Evolutionary conservation across 2,797 vertebrate genomes (phyloP).

Genomic region (Acipenser oxyrinchus): DNA sequence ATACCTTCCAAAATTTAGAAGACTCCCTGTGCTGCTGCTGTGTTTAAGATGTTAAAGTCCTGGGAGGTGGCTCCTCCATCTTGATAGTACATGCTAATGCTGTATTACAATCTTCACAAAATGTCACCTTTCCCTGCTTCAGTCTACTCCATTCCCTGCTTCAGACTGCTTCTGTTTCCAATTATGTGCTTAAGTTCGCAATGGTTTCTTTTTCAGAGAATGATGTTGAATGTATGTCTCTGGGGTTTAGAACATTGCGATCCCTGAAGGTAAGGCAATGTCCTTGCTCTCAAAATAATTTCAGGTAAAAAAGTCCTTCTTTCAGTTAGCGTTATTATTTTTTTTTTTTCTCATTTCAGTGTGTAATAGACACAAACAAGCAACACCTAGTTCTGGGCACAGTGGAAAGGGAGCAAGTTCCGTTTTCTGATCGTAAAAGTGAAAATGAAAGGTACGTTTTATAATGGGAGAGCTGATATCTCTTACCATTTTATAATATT

Average conservation of each 20-base stretch:
- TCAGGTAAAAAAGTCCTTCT: too few relatives aligned
- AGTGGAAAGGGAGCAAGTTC: slow-evolving; percentile 61
- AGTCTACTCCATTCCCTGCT: too few relatives aligned
- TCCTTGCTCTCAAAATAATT: background rate
- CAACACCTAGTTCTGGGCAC: slow-evolving; percentile 68
- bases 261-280: slow-evolving; percentile 65
- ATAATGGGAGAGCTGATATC: background rate
- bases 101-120: too few relatives aligned
- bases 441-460: slow-evolving; percentile 6
- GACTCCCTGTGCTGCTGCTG: too few relatives aligned
- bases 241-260: slow-evolving; percentile 72
- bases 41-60: too few relatives aligned
- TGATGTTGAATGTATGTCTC: slow-evolving; percentile 58
- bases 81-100: too few relatives aligned
- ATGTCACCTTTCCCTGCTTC: too few relatives aligned
- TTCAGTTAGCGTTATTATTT: background rate
- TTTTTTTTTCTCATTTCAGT: slow-evolving; percentile 47
- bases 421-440: slow-evolving; percentile 43
- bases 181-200: background rate
- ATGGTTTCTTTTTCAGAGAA: slow-evolving; percentile 56
- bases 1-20: too few relatives aligned
- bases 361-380: slow-evolving; percentile 76
- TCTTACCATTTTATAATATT: background rate
- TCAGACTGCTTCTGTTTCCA: background rate
- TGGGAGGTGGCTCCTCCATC: too few relatives aligned